Conservation (phyloP, 2,888 invertebrate genomes). For the Diarsia rubi region DNA sequence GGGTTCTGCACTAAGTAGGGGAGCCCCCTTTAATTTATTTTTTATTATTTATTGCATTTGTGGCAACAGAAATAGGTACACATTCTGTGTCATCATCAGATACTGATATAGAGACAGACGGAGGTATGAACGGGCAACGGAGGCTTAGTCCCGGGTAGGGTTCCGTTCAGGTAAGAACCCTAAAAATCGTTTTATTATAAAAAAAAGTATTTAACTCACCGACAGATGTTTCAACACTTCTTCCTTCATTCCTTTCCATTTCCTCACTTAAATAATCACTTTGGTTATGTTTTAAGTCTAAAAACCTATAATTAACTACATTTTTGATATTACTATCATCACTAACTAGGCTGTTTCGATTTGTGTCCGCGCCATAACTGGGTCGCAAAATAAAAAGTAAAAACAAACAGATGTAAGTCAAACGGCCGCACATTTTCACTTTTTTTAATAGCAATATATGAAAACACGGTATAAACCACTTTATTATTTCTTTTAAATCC, state of each 20-base stretch:
- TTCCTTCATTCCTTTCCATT: slow-evolving; percentile 32
- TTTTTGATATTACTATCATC: slow-evolving; percentile 72
- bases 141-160: too few species aligned
- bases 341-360: slow-evolving; percentile 70
- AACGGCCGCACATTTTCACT: slow-evolving; percentile 71
- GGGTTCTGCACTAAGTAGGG: too few species aligned
- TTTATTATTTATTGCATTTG: too few species aligned
- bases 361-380: slow-evolving; percentile 73
- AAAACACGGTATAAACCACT: slow-evolving; percentile 88
- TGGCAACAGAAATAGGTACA: too few species aligned
- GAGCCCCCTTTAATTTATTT: too few species aligned
- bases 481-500: slow-evolving; percentile 88
- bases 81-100: too few species aligned
- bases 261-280: slow-evolving; percentile 66
- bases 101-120: too few species aligned
- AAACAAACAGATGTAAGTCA: slow-evolving; percentile 79
- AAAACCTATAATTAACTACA: slow-evolving; percentile 65
- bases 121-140: too few species aligned
- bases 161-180: too few species aligned
- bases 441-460: slow-evolving; percentile 78
- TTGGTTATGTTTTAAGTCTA: slow-evolving; percentile 66
- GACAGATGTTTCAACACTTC: slow-evolving; percentile 41
- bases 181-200: too few species aligned
- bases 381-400: slow-evolving; percentile 80
- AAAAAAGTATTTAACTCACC: slow-evolving; percentile 42